A percentile compares a stretch with the other conserved stretches of the same genome.
Conservation (phyloP, 2,113 vertebrate species). For the Rhea pennata region DNA sequence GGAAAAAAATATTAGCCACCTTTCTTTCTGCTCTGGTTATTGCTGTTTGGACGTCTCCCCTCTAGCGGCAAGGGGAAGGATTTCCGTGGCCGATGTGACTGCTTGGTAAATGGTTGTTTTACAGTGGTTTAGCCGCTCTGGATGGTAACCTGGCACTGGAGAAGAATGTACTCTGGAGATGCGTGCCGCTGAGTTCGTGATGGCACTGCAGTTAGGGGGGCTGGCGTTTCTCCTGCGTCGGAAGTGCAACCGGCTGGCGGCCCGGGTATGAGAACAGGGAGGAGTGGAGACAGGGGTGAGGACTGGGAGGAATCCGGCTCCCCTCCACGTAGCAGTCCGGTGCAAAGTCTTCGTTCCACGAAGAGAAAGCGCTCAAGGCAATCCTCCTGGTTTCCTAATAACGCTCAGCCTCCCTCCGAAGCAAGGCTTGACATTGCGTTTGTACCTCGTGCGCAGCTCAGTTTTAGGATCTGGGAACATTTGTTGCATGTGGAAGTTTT, state of each 20-base stretch:
- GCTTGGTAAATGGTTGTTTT: rapidly evolving
- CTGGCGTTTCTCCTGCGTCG: neutral
- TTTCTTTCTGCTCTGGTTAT: neutral
- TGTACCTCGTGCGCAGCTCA: neutral
- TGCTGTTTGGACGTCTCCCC: neutral
- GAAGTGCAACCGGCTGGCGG: neutral
- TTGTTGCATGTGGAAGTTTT: neutral
- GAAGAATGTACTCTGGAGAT: neutral
- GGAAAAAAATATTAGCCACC: neutral
- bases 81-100: too few species aligned
- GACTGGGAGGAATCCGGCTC: neutral
- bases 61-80: too few species aligned
- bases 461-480: neutral
- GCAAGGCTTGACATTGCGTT: neutral
- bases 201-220: neutral
- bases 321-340: neutral
- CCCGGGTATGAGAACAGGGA: neutral
- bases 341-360: neutral
- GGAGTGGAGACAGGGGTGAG: neutral
- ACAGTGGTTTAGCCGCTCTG: neutral
- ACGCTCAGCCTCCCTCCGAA: neutral
- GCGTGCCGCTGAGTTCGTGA: rapidly evolving
- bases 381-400: neutral
- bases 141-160: neutral
- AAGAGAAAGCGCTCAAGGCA: neutral